Evolutionary conservation across 64 coral and sea anemone genomes (phyloP).

Genomic region (Montipora sp.): DNA sequence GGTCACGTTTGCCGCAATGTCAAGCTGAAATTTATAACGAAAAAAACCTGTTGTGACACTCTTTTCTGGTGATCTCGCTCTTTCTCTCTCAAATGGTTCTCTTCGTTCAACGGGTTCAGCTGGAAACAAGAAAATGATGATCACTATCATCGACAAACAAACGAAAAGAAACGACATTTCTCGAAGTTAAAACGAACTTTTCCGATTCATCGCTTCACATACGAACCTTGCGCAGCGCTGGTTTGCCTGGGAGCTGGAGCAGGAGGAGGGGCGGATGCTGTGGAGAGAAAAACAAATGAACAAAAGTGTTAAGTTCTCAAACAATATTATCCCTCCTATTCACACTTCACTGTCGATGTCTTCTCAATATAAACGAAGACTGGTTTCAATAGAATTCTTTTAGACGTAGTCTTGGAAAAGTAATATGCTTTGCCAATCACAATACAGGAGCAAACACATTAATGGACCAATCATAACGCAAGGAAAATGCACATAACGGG

Average conservation of each 20-base stretch:
- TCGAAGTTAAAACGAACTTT: neutral
- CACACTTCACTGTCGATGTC: too few relatives aligned
- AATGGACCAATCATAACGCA: too few relatives aligned
- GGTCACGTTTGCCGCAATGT: neutral
- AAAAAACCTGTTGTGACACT: neutral
- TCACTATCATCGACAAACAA: neutral
- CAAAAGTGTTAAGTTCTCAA: neutral
- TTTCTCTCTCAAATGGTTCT: conserved; percentile 14
- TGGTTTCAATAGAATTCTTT: too few relatives aligned
- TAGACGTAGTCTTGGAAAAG: too few relatives aligned
- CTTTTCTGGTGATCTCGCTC: conserved; percentile 29
- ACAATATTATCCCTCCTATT: neutral
- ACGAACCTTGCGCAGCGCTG: neutral
- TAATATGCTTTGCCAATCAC: too few relatives aligned
- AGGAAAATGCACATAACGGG: too few relatives aligned
- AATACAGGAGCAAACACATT: too few relatives aligned
- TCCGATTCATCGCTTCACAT: neutral
- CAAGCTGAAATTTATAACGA: too few relatives aligned
- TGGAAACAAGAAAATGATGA: neutral
- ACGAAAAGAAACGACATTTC: neutral
- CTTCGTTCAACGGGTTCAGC: conserved; percentile 18
- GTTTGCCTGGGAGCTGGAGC: conserved; percentile 33
- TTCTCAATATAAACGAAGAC: too few relatives aligned
- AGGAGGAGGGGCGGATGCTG: conserved; percentile 19
- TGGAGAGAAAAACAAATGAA: neutral